phyloP scores from a whole-genome alignment of 2,797 vertebrate genomes.

The Cuniculus paca region DNA sequence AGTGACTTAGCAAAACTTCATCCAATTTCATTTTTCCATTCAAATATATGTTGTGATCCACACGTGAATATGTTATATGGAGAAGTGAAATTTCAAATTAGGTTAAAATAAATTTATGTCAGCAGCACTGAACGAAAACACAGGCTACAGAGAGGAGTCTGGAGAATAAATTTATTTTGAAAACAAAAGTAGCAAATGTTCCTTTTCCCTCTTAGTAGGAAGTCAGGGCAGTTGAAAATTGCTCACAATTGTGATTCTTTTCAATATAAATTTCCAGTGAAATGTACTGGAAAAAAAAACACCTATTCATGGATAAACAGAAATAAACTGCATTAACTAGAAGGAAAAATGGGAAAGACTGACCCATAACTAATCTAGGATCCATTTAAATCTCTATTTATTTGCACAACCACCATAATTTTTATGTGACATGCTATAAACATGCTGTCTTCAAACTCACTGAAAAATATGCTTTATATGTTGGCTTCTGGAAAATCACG shows the following conservation, averaged over 20 bases:
- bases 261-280: conserved; percentile 34
- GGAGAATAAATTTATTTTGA: conserved; percentile 33
- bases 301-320: background rate
- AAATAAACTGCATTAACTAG: conserved; percentile 3
- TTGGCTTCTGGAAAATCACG: background rate
- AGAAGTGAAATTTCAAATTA: conserved; percentile 17
- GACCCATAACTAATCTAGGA: background rate
- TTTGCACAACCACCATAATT: background rate
- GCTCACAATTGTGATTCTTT: conserved; percentile 42
- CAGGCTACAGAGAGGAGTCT: background rate
- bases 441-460: background rate
- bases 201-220: conserved; percentile 12
- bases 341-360: conserved; percentile 35
- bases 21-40: background rate
- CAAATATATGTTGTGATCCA: background rate
- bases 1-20: background rate
- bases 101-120: conserved; percentile 18
- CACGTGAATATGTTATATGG: background rate
- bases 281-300: background rate
- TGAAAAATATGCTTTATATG: background rate
- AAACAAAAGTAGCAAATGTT: background rate
- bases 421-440: background rate
- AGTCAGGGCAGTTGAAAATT: background rate
- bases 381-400: background rate
- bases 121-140: conserved; percentile 24